Conservation (phyloP, 2,113 vertebrate genomes). For the Dasyurus viverrinus region DNA sequence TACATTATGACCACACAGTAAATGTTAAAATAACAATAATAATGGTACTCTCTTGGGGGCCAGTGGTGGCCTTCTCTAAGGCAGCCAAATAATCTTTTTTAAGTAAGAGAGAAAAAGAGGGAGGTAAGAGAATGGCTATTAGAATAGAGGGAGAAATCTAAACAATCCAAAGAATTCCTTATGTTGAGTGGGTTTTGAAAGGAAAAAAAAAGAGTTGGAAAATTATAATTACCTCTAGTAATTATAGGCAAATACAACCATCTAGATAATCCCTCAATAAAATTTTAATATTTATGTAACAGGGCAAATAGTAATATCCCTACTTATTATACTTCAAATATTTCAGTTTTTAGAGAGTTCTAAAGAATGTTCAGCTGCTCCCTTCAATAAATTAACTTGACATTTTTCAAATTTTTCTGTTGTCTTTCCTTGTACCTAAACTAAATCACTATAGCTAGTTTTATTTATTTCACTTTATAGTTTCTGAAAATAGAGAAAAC, state of each 20-base stretch:
- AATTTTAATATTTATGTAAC: not conserved
- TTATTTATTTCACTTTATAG: not conserved
- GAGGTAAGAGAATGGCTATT: not conserved
- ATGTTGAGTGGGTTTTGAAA: not conserved
- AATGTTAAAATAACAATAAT: conserved; percentile 52
- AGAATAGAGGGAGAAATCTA: not conserved
- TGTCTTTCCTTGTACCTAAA: not conserved
- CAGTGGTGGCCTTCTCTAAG: not conserved
- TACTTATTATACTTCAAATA: not conserved
- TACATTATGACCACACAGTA: conserved; percentile 23
- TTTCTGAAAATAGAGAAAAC: not conserved
- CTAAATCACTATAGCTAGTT: not conserved
- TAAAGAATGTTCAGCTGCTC: not conserved
- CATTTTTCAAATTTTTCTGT: not conserved
- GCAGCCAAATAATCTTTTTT: not conserved
- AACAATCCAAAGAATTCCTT: not conserved
- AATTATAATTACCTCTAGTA: not conserved
- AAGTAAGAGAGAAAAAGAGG: not conserved
- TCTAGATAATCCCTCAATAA: not conserved
- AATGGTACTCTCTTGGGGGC: not conserved
- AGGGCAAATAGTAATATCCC: not conserved
- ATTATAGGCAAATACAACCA: not conserved
- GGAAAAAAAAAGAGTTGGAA: not conserved
- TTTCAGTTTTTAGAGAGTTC: not conserved
- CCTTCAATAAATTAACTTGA: not conserved